Base-by-base conservation (phyloP, 2,888 invertebrate species). In the Thelaira solivaga region DNA sequence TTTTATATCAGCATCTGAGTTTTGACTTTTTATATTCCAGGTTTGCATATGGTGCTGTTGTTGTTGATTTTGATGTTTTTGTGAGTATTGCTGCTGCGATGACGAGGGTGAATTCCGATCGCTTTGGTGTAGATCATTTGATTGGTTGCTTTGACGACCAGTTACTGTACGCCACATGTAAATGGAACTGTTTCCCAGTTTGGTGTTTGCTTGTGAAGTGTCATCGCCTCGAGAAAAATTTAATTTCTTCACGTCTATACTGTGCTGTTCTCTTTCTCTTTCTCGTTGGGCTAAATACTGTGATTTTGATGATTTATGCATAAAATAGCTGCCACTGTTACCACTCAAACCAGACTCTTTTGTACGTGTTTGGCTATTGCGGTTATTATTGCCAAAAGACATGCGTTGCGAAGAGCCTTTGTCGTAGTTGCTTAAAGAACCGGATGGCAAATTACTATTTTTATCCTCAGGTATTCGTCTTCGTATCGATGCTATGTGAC, bases 231-330 rank as follows among this genome's bases (percentile, higher is more conserved):
- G 83, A 41, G 82, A 83, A 10, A 86, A 86, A 34, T 84, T 85
- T 49, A 88, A 61, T 69, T 88, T 88, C 31, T 82, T 87, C 2
- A 81, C 49, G 72, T 88, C 88, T 6, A 88, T 85, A 72, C 83
- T 75, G 0, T 82, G 84, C 4, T 85, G 85, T 36, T 81, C 72
- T n/a, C n/a, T n/a, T n/a, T n/a, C n/a, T n/a, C n/a, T n/a, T n/a
- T n/a, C n/a, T 5, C 80, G 74, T 31, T 80, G 80, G 16, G 62
- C 69, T 11, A 36, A 31, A 34, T 57, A 77, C 53, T 84, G 68
- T 3, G 82, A 74, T 47, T 85, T 86, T 51, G 80, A 72, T 51
- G 81, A 22, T 71, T 87, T 85, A 26, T 84, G 84, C 76, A 83
- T 64, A 34, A 83, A 86, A 62, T 83, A 85, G 26, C 82, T 72